These are phyloP conservation scores for Geodia barretti DNA, from an alignment of 37 sponge, comb jelly and placozoan species.

Conservation along the genomic window DNA sequence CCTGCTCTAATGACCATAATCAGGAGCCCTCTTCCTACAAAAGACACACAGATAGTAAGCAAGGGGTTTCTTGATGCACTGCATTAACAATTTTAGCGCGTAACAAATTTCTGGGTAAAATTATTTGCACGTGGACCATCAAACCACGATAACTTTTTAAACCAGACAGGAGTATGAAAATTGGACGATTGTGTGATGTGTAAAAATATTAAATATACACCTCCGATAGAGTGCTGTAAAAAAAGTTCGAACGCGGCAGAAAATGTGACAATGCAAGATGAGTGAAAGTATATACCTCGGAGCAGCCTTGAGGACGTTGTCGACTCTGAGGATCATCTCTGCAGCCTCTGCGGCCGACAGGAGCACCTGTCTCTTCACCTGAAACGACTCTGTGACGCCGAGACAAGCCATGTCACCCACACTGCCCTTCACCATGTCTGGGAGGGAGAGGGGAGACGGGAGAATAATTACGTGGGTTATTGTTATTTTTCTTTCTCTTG, in stretches of 20 bases:
- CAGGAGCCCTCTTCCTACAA: slow-evolving; percentile 27
- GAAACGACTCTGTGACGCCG: slow-evolving; percentile 92
- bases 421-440: slow-evolving; percentile 80
- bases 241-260: no score
- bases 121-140: no score
- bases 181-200: no score
- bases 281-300: slow-evolving; percentile 67
- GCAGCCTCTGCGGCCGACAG: slow-evolving; percentile 95
- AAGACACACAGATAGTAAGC: neutral
- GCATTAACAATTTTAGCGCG: neutral
- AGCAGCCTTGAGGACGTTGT: slow-evolving; percentile 91
- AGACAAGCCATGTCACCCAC: slow-evolving; percentile 92
- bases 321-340: slow-evolving; percentile 97
- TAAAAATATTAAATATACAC: no score
- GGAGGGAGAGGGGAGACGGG: slow-evolving; percentile 6
- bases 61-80: neutral
- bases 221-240: no score
- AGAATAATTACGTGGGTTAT: no score
- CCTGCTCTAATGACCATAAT: slow-evolving; percentile 30
- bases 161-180: no score
- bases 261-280: no score
- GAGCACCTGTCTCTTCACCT: slow-evolving; percentile 91
- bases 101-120: no score
- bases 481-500: no score
- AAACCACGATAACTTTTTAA: no score